A percentile compares a stretch with the other conserved stretches of the same genome.
phyloP scores from a whole-genome alignment of 1,140 invertebrate genomes.

The Nilaparvata lugens region DNA sequence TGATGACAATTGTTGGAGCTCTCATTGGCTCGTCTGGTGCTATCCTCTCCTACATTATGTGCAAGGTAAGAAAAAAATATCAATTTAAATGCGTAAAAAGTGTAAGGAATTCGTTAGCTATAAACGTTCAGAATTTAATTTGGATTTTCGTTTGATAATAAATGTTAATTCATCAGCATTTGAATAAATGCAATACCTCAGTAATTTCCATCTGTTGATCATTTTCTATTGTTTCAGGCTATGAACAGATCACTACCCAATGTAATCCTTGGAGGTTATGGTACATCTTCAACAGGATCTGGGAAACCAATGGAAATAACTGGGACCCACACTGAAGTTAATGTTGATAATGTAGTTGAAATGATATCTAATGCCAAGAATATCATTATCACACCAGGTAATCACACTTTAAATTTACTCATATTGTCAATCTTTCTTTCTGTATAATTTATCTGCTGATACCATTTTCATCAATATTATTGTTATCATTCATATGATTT shows the following conservation, averaged over 20 bases:
- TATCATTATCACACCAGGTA: constrained; percentile 80
- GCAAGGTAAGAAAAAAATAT: constrained; percentile 52
- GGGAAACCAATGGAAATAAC: constrained; percentile 67
- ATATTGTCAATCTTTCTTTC: background rate
- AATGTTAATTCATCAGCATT: too few relatives aligned
- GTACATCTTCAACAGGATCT: constrained; percentile 56
- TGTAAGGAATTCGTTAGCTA: background rate
- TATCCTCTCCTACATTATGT: constrained; percentile 92
- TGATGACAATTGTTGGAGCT: constrained; percentile 87
- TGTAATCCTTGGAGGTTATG: constrained; percentile 82
- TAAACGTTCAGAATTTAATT: too few relatives aligned
- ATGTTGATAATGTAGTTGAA: constrained; percentile 63
- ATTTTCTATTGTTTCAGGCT: constrained; percentile 44
- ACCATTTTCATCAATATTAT: background rate
- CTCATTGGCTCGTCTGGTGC: constrained; percentile 86
- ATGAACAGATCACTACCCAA: constrained; percentile 87
- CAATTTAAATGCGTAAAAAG: background rate
- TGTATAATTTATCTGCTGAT: background rate
- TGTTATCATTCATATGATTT: background rate
- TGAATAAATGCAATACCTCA: too few relatives aligned
- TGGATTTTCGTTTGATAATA: too few relatives aligned
- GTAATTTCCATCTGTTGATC: background rate
- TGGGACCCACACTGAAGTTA: constrained; percentile 75
- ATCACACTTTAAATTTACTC: too few relatives aligned
- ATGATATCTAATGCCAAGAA: constrained; percentile 68